Base-by-base conservation (phyloP, 2,113 vertebrate genomes). In the Sturnus vulgaris region DNA sequence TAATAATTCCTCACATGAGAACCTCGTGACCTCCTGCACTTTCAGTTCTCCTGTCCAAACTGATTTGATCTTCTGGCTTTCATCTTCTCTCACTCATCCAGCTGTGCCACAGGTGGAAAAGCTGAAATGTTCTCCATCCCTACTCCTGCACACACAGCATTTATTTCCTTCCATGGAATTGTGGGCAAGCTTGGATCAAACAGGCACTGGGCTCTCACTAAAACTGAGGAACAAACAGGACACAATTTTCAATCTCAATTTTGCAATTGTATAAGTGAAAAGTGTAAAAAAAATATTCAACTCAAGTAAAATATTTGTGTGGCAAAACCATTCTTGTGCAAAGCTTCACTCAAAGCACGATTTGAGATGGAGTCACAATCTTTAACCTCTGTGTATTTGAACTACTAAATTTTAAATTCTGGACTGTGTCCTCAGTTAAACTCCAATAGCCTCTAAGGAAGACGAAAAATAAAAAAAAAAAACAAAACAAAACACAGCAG, bases 211-310 rank as follows among this genome's bases (percentile, higher is more conserved):
- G 10, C n/a, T 59, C 73, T 70, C 56, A 23, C 24, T 60, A 9
- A 12, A 63, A 25, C 33, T 24, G 42, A 63, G 35, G 15, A 75
- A 40, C 11, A n/a, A 79, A 35, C 21, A 28, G 3, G 10, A 63
- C 11, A 15, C 22, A 3, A 21, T 3, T 50, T 14, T 27, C 20
- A 77, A 86, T 28, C 15, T 15, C 3, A 31, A 46, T n/a, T 46
- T 71, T 39, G 22, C 9, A 28, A 11, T 0, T 50, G 46, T 13
- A 0, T 16, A 35, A 31, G 10, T 11, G 5, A 8, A 14, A 69
- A 60, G 12, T 3, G 7, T 7, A 46, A 82, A 50, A 50, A 44
- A 53, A 68, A 31, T 4, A 42, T 14, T 39, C 42, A 46, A 77
- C 22, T 27, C 16, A 10, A 64, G n/a, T 31, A 8, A 27, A 87